Conservation (phyloP, 1,140 invertebrate species). For the Brachystomella parvula region DNA sequence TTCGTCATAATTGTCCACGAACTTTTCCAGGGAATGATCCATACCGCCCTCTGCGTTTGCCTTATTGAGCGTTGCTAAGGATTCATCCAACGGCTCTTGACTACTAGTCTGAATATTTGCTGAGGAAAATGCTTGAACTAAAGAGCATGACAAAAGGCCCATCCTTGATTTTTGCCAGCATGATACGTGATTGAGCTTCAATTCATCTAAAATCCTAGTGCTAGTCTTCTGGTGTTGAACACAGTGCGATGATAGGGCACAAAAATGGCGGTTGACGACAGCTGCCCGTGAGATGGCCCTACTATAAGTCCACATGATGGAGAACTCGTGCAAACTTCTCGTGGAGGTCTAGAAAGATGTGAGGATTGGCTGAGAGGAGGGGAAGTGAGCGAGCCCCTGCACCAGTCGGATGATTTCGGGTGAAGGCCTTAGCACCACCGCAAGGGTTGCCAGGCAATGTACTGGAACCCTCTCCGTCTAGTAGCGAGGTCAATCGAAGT, state of each 20-base stretch:
- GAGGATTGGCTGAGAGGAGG: slow-evolving; percentile 35
- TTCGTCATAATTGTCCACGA: background rate
- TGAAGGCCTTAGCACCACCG: slow-evolving; percentile 24
- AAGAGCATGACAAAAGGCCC: too few relatives aligned
- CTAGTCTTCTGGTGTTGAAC: too few relatives aligned
- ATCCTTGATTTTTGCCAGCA: too few relatives aligned
- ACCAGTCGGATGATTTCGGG: slow-evolving; percentile 22
- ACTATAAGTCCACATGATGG: slow-evolving; percentile 38
- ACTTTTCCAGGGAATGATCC: background rate
- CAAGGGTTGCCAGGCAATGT: background rate
- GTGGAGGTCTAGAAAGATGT: slow-evolving; percentile 37
- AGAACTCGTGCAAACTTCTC: slow-evolving; percentile 37
- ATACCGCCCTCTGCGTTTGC: background rate
- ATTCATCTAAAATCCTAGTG: too few relatives aligned
- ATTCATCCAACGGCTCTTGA: too few relatives aligned
- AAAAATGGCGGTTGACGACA: background rate
- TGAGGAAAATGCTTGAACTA: too few relatives aligned
- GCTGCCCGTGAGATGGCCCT: background rate
- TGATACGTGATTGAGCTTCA: too few relatives aligned
- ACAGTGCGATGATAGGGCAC: background rate
- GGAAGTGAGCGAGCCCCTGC: slow-evolving; percentile 32
- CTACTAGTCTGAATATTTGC: too few relatives aligned
- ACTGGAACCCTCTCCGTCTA: slow-evolving; percentile 25
- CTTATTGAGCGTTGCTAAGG: too few relatives aligned
- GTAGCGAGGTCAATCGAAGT: slow-evolving; percentile 23